These are phyloP conservation scores for Craniophora ligustri DNA, from an alignment of 2,888 invertebrate species.

Conservation along the genomic window DNA sequence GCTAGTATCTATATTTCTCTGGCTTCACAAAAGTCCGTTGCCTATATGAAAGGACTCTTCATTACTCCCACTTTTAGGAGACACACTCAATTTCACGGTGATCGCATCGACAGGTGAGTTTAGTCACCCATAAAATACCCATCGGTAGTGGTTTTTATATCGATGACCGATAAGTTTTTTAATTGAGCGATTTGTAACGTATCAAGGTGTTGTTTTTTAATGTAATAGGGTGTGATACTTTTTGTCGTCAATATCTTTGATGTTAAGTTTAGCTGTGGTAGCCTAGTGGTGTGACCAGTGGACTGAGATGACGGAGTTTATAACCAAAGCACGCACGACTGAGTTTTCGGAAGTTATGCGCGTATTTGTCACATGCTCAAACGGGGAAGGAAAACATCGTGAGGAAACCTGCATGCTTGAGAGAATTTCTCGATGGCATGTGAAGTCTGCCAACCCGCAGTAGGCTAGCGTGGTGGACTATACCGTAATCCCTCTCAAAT, in stretches of 20 bases:
- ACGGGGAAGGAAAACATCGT: too few relatives aligned
- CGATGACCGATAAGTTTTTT: conserved; percentile 41
- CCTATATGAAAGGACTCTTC: conserved; percentile 10
- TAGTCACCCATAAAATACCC: conserved; percentile 53
- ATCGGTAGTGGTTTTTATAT: conserved; percentile 38
- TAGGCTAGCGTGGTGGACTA: too few relatives aligned
- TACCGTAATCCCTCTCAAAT: too few relatives aligned
- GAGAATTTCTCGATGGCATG: too few relatives aligned
- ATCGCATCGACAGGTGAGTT: conserved; percentile 60
- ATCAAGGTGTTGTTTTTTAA: conserved; percentile 6
- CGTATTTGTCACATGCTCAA: too few relatives aligned
- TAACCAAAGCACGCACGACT: too few relatives aligned
- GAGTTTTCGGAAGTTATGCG: too few relatives aligned
- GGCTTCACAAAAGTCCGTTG: not conserved
- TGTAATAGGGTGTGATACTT: not conserved
- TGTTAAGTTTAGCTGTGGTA: too few relatives aligned
- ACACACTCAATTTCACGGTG: conserved; percentile 61
- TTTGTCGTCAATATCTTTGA: not conserved
- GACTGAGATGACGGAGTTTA: too few relatives aligned
- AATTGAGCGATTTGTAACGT: conserved; percentile 22
- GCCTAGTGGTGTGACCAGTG: too few relatives aligned
- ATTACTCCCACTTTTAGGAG: conserved; percentile 21
- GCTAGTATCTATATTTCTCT: conserved; percentile 34
- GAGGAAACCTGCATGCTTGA: too few relatives aligned
- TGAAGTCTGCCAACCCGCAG: too few relatives aligned